Evolutionary conservation across 53 echinoderm and acorn worm species (phyloP).

Genomic region (Zoroaster sp.): DNA sequence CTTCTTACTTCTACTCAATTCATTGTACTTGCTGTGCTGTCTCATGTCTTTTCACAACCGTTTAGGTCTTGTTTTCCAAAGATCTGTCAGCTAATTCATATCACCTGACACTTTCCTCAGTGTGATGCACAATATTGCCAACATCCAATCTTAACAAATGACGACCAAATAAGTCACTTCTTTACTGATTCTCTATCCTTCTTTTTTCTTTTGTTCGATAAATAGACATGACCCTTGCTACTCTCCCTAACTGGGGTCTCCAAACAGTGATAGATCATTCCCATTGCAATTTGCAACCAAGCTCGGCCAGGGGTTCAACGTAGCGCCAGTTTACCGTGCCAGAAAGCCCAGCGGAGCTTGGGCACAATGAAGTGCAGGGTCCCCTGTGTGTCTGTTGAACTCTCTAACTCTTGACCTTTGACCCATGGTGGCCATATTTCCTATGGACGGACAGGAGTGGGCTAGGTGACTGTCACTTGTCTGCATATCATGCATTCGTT

Average conservation of each 20-base stretch:
- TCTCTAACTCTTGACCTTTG: not conserved
- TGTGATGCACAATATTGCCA: not conserved
- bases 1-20: no score
- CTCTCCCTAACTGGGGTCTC: slow-evolving; percentile 7
- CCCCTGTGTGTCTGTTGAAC: slow-evolving; percentile 48
- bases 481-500: not conserved
- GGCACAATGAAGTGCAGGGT: slow-evolving; percentile 17
- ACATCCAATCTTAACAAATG: not conserved
- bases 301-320: not conserved
- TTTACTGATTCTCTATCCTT: not conserved
- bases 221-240: not conserved
- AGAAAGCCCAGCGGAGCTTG: not conserved
- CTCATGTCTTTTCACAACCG: not conserved
- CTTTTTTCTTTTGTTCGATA: not conserved
- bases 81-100: not conserved
- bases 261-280: slow-evolving; percentile 17
- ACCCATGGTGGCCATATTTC: slow-evolving; percentile 30
- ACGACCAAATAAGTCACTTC: not conserved
- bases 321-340: not conserved
- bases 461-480: not conserved
- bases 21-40: no score
- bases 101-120: not conserved
- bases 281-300: slow-evolving; percentile 33
- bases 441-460: not conserved
- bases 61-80: not conserved